Percentiles rank a stretch among this genome's conserved stretches.
Evolutionary conservation across 2,113 vertebrate genomes (phyloP).

Genomic region (Solea solea): DNA sequence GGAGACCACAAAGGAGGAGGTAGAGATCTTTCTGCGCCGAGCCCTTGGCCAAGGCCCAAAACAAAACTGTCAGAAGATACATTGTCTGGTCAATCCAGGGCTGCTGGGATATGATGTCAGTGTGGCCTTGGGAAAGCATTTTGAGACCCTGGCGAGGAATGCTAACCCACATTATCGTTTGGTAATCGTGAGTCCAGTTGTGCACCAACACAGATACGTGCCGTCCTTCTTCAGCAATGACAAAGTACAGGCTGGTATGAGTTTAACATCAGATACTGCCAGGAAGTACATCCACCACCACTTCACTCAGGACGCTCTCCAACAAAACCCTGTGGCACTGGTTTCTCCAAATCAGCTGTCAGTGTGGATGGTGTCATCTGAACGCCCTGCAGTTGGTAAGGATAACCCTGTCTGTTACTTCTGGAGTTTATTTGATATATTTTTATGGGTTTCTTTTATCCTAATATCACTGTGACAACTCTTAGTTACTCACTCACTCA

Average conservation of each 20-base stretch:
- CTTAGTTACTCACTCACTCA: too few relatives aligned
- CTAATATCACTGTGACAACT: too few relatives aligned
- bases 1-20: constrained; percentile 79
- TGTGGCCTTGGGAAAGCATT: constrained; percentile 70
- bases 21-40: constrained; percentile 82
- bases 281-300: constrained; percentile 74
- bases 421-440: too few relatives aligned
- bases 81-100: constrained; percentile 78
- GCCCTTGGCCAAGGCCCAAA: constrained; percentile 60
- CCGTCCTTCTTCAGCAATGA: constrained; percentile 79
- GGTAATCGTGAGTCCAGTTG: constrained; percentile 75
- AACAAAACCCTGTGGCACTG: constrained; percentile 2
- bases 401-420: background rate
- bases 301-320: constrained; percentile 39
- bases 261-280: constrained; percentile 30
- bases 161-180: constrained; percentile 69
- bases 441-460: too few relatives aligned
- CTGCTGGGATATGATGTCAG: constrained; percentile 80
- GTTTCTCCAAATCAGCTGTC: constrained; percentile 74
- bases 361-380: constrained; percentile 78
- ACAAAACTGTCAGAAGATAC: constrained; percentile 73
- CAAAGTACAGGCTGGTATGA: constrained; percentile 72
- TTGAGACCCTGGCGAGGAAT: constrained; percentile 68
- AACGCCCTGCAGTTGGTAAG: constrained; percentile 81
- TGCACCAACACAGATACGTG: constrained; percentile 78